Base-by-base conservation (phyloP, 1,140 invertebrate species). In the Apis dorsata region DNA sequence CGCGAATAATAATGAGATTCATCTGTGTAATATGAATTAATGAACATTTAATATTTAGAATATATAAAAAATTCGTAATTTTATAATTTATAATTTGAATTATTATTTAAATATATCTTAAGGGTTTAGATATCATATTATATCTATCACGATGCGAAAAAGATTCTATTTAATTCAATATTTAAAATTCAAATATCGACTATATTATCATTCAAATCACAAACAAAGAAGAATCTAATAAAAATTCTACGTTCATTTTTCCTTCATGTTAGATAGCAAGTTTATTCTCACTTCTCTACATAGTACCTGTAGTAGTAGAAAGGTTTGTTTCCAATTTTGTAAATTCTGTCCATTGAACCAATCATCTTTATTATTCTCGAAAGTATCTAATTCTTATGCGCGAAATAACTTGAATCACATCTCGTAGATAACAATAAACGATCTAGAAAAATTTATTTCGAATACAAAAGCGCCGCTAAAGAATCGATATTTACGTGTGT, bases 401-500 rank as follows among this genome's bases (percentile, higher is more conserved):
- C 9, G 70, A 72, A 55, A 55, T n/a, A 19, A 71, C 24, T 34
- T 24, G 75, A 77, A 53, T 63, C 49, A 17, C n/a, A 19, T n/a
- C 15, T 21, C 51, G 21, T 21, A 8, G 12, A 11, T 1, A 51
- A 21, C 62, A 62, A 75, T 75, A 49, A 75, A 75, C 59, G 49
- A 21, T 24, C 49, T 24, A 55, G 15, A n/a, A 13, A 72, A 83
- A 77, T 77, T 85, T 78, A 44, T 66, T 71, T 77, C 55, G 68
- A 72, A 79, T 73, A 63, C 62, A 7, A 44, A 44, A 44, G 19
- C 53, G 53, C 15, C n/a, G 8, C 21, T 21, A 65, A 83, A 72
- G 77, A 87, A 86, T 80, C 75, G 55, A 80, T 72, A 79, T 59
- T 76, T 71, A 49, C 75, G 63, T 57, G 59, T 60, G 44, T 28